Base-by-base conservation (phyloP, 1,140 invertebrate species). In the Nylanderia fulva region DNA sequence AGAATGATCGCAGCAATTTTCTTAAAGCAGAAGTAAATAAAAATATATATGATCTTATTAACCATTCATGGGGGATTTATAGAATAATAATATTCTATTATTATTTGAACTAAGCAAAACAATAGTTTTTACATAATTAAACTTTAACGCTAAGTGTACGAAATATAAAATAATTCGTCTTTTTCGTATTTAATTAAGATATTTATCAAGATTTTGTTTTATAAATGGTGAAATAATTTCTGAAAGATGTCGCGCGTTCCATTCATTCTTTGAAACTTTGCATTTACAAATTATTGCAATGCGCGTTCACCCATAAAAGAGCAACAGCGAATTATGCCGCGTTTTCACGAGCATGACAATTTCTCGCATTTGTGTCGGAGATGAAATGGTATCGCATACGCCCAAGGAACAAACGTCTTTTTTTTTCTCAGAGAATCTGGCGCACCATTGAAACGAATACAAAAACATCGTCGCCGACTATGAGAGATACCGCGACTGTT, bases 391-490 rank as follows among this genome's bases (percentile, higher is more conserved):
- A 29, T n/a, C 39, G 60, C 60, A 52, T 29, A 52, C 29, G 21
- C 56, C 15, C 24, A 48, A 64, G 60, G 42, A 69, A 69, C 63
- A 69, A 69, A 80, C 63, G n/a, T 80, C 63, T 69, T 69, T 80
- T 80, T 45, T 69, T 76, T 76, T 27, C 11, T 11, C 9, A 24
- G 36, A 48, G 66, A 80, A 80, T 80, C 76, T 80, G 76, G 45
- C 63, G 76, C 18, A 24, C 33, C 33, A 80, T 68, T 69, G 63
- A 80, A 80, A 68, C 61, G 45, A 68, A 69, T 36, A 58, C 33
- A 80, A 80, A 79, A 80, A 68, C 63, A 56, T n/a, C 52, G 61
- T 24, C 8, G 21, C 13, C 21, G n/a, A n/a, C n/a, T n/a, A n/a
- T 8, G 54, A 24, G 61, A 79, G 27, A n/a, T 29, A 54, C 11